phyloP scores from a whole-genome alignment of 2,888 invertebrate genomes.

The Sabellastarte sp. region DNA sequence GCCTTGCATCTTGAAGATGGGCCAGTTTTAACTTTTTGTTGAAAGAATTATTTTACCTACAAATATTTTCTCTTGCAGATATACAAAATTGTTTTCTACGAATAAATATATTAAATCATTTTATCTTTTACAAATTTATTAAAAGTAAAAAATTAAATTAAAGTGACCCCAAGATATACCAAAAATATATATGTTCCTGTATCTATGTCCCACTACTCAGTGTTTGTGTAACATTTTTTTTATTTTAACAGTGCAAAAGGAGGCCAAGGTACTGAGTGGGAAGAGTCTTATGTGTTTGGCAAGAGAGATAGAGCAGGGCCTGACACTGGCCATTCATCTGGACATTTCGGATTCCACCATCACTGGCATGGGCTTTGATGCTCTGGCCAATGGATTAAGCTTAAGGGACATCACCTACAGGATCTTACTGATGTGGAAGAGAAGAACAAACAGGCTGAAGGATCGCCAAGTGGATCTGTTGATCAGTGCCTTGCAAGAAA shows the following conservation, averaged over 20 bases:
- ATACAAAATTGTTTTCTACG: too few species aligned
- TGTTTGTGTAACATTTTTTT: neutral
- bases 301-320: conserved; percentile 48
- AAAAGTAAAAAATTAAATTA: too few species aligned
- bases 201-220: too few species aligned
- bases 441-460: conserved; percentile 27
- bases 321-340: conserved; percentile 56
- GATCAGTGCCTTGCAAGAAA: conserved; percentile 41
- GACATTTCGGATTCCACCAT: conserved; percentile 55
- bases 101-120: too few species aligned
- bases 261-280: conserved; percentile 51
- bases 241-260: conserved; percentile 40
- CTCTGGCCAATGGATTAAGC: conserved; percentile 51
- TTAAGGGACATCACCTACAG: conserved; percentile 56
- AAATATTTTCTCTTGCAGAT: too few species aligned
- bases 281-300: conserved; percentile 51
- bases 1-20: too few species aligned
- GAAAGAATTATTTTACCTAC: too few species aligned
- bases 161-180: too few species aligned
- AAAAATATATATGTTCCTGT: too few species aligned
- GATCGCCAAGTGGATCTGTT: conserved; percentile 42
- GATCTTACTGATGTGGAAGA: conserved; percentile 56
- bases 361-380: conserved; percentile 57
- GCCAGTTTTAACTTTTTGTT: too few species aligned
- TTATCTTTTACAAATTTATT: too few species aligned